Base-by-base conservation (phyloP, 2,113 vertebrate species). In the Tylochromis polylepis region DNA sequence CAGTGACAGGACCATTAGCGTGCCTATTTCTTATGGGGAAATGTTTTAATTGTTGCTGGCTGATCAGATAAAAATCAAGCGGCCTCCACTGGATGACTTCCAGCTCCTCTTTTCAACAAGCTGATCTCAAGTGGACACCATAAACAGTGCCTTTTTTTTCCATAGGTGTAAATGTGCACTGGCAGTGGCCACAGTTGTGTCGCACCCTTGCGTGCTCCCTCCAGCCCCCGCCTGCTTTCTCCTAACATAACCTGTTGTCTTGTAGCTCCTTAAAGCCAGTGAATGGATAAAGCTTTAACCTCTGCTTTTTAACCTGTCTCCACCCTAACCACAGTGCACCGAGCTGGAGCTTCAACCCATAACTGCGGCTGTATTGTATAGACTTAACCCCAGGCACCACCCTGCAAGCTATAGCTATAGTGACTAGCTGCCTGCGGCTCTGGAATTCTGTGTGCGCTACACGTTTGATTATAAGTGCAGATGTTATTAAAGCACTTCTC, bases 101-200 rank as follows among this genome's bases (percentile, higher is more conserved):
- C 70, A 77, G 94, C 92, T 96, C 89, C 94, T 84, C 91, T 93
- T 91, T 93, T 95, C 92, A 94, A 94, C 95, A 94, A 91, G 86
- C 95, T 97, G 95, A 96, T 96, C 96, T 96, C 97, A 95, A 96
- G 95, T 89, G 82, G 87, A 84, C 91, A 95, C 96, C 96, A 96
- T 94, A 94, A 96, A 96, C 95, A 93, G 93, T 96, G 36, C 12
- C 12, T 41, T 96, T 96, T 96, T 70, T 96, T 89, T n/a, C n/a
- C 94, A 43, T 77, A 93, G 93, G 94, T 95, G 95, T 53, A 4
- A 95, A 95, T 8, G 31, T 91, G 88, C 94, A 86, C 94, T 96
- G 96, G 95, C 96, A 96, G 59, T 85, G 85, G 70, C 83, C 91
- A 83, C 89, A 91, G 87, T 92, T 93, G 87, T 86, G 92, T 91